Base-by-base conservation (phyloP, 1,140 invertebrate genomes). In the Aricia agestis region DNA sequence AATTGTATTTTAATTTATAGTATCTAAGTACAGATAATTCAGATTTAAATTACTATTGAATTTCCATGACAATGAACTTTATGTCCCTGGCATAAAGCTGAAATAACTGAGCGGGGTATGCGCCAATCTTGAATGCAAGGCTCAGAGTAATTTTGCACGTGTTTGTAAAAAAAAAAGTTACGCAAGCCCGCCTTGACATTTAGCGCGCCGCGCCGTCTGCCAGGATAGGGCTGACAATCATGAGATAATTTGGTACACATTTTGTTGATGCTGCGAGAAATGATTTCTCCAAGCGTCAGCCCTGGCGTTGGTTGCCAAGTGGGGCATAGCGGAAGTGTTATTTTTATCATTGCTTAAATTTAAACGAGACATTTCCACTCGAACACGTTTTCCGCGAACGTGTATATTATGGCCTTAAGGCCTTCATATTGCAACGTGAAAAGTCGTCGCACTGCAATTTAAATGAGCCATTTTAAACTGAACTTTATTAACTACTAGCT, bases 161-260 rank as follows among this genome's bases (percentile, higher is more conserved):
- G 45, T 52, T 52, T 15, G 45, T 52, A 52, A 52, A 70, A 72
- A 74, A 74, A 65, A 68, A 36, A 41, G 58, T 74, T 72, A 73
- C 75, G 72, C 74, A 70, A 70, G 74, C 58, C 36, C 74, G 74
- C 72, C 72, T 78, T 85, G 82, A 85, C 78, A 85, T 86, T 86
- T 81, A 68, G 68, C 77, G 82, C 86, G 85, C 85, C 86, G 81
- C 76, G 81, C 86, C 71, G 86, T 89, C 86, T 89, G 80, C 68
- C 70, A 58, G 69, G 13, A 52, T 52, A 52, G 45, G 45, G 45
- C 9, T 52, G 45, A 2, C 45, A 52, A 11, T 52, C 45, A 52
- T 15, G 45, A 52, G 13, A 52, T 13, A 52, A 52, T 52, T 13
- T 52, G 1, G 45, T 11, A 52, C 13, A 13, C 13, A 13, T 15